These are phyloP conservation scores for Ochotona curzoniae DNA, from an alignment of 2,113 vertebrate genomes.

Conservation along the genomic window DNA sequence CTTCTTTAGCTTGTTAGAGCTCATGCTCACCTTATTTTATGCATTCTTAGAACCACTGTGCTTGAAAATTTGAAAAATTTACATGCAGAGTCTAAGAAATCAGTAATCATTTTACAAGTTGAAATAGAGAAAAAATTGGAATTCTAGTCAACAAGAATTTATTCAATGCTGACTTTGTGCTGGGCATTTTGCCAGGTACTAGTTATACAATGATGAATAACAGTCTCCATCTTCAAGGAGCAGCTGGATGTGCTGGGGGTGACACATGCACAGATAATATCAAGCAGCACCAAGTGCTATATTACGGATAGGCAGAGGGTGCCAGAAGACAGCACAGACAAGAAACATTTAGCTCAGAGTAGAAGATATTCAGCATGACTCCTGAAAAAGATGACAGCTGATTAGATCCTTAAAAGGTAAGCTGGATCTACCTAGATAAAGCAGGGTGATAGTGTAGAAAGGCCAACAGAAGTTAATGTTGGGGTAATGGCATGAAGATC, in stretches of 20 bases:
- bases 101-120: constrained; percentile 30
- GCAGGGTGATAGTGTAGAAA: neutral
- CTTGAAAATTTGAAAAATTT: constrained; percentile 36
- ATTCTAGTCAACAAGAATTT: constrained; percentile 23
- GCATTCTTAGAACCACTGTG: neutral
- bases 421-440: neutral
- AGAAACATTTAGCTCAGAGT: neutral
- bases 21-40: neutral
- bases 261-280: neutral
- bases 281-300: neutral
- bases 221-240: neutral
- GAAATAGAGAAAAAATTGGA: constrained; percentile 44
- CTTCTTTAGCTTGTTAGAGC: neutral
- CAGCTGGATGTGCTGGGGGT: neutral
- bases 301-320: neutral
- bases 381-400: neutral
- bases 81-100: constrained; percentile 39
- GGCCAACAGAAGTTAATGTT: neutral
- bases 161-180: neutral
- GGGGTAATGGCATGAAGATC: neutral
- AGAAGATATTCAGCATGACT: constrained; percentile 8
- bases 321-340: neutral
- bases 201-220: constrained; percentile 29
- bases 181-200: constrained; percentile 29
- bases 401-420: neutral